phyloP scores from a whole-genome alignment of 2,113 vertebrate species.

The Axis porcinus region DNA sequence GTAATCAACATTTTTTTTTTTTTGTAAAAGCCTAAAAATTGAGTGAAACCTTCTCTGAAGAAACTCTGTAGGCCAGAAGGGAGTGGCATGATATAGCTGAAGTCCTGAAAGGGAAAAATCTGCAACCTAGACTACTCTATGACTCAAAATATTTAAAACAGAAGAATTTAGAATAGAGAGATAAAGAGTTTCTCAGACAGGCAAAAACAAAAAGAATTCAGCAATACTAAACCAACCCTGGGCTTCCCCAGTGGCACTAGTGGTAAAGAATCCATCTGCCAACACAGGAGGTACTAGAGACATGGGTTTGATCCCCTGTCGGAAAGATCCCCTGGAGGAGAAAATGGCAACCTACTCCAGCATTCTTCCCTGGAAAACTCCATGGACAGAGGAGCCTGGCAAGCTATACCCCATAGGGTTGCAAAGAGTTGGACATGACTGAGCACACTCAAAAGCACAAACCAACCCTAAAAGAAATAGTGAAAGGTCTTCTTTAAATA shows the following conservation, averaged over 20 bases:
- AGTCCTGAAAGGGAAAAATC: background rate
- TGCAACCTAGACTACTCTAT: background rate
- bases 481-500: background rate
- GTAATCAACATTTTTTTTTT: background rate
- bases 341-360: background rate
- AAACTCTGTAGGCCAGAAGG: background rate
- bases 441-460: background rate
- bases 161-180: background rate
- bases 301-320: background rate
- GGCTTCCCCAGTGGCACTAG: background rate
- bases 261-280: background rate
- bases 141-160: background rate
- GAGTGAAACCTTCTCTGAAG: background rate
- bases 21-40: background rate
- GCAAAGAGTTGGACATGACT: background rate
- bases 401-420: background rate
- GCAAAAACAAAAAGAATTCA: background rate
- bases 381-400: background rate
- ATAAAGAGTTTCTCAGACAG: background rate
- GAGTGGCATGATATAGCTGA: background rate
- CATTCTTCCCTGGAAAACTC: background rate
- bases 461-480: background rate
- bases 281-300: background rate
- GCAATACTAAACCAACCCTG: background rate
- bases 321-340: background rate